These are phyloP conservation scores for Ennomos erosarius DNA, from an alignment of 2,888 invertebrate species.

Conservation along the genomic window DNA sequence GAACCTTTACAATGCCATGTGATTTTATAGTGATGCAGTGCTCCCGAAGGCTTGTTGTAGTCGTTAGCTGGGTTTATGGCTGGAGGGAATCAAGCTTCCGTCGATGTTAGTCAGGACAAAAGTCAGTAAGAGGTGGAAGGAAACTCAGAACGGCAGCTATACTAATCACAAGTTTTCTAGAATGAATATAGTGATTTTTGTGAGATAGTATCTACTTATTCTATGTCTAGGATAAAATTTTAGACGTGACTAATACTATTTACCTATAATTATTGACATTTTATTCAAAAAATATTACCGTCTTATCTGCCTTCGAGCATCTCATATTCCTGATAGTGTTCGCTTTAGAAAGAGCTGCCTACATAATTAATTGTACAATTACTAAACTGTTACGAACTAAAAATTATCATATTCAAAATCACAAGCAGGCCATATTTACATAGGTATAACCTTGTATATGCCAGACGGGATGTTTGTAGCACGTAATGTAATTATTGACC, in stretches of 20 bases:
- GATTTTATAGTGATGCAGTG: slow-evolving; percentile 56
- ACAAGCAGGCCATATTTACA: slow-evolving; percentile 13
- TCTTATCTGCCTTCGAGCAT: background rate
- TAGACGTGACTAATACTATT: too few relatives aligned
- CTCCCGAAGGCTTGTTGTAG: slow-evolving; percentile 41
- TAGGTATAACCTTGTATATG: slow-evolving; percentile 31
- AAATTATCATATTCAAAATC: slow-evolving; percentile 25
- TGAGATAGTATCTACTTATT: too few relatives aligned
- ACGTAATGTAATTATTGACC: slow-evolving; percentile 53
- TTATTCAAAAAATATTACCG: too few relatives aligned
- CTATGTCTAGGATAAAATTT: too few relatives aligned
- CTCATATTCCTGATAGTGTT: background rate
- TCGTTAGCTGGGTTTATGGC: slow-evolving; percentile 22
- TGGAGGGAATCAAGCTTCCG: slow-evolving; percentile 21
- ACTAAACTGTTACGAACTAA: slow-evolving; percentile 12
- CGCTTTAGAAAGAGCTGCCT: background rate
- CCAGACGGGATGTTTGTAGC: slow-evolving; percentile 44
- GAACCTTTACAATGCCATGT: slow-evolving; percentile 59
- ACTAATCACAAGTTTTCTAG: slow-evolving; percentile 2
- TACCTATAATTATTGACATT: too few relatives aligned
- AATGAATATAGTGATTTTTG: too few relatives aligned
- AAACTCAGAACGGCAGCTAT: slow-evolving; percentile 8
- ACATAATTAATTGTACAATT: slow-evolving; percentile 6
- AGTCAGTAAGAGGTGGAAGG: slow-evolving; percentile 3
- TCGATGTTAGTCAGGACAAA: slow-evolving; percentile 7